Base-by-base conservation (phyloP, 2,113 vertebrate species). In the Malurus alboscapulatus region DNA sequence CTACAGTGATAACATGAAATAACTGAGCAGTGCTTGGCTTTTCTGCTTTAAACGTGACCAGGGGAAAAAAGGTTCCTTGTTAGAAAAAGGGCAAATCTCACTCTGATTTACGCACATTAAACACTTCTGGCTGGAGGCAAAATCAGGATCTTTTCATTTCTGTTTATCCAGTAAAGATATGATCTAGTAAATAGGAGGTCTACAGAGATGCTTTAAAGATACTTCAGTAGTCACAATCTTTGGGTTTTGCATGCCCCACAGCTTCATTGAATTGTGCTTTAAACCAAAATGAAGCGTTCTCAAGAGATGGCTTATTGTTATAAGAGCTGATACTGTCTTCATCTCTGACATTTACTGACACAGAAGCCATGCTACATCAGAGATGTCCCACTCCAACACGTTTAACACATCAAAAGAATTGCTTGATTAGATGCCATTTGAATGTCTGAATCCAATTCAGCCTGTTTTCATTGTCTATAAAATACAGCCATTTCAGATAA, bases 61-160 rank as follows among this genome's bases (percentile, higher is more conserved):
- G 32, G 58, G 42, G 51, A 82, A 78, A 59, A 94, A 84, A 32
- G 27, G 44, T 15, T 95, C 36, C 36, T 57, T 57, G 29, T 34
- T 63, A 75, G 72, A 77, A 71, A 84, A 94, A 90, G 69, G 57
- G 19, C 51, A 93, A 90, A 88, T 61, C 72, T 80, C 74, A 36
- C 59, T 90, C 38, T 81, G 84, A 90, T 82, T 95, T 90, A 67
- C 55, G 71, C 79, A 94, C n/a, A 90, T 81, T 76, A 88, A 95
- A 90, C 75, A 80, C 10, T 1, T 80, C 59, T 75, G 50, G 48
- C 91, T 90, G 53, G 47, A 94, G 92, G 94, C 75, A 93, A 89
- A 96, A 90, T 81, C 44, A 59, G 44, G 20, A 79, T 91, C 55
- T 80, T 90, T 93, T 80, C 21, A 91, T 67, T 92, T 90, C 72